These are phyloP conservation scores for Cephus runcator DNA, from an alignment of 2,888 invertebrate species.

Conservation along the genomic window DNA sequence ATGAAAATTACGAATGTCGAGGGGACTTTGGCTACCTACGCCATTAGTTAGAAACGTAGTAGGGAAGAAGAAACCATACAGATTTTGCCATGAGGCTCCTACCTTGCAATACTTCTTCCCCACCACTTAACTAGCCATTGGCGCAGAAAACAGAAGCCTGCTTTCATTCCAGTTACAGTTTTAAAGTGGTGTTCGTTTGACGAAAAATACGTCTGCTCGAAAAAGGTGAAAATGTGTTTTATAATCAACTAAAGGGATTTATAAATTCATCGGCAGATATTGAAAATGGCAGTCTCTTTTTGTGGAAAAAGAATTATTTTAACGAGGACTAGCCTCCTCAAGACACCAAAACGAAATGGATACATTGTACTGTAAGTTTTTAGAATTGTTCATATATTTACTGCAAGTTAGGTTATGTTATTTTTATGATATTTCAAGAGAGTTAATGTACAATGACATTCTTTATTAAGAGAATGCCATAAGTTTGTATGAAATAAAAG, in stretches of 20 bases:
- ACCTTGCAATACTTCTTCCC: background rate
- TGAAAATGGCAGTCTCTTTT: conserved; percentile 60
- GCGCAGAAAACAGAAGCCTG: background rate
- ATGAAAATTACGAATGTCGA: background rate
- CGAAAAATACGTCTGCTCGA: background rate
- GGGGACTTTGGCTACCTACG: background rate
- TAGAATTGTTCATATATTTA: background rate
- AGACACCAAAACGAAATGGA: conserved; percentile 68
- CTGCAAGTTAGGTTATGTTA: conserved; percentile 31
- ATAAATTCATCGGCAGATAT: background rate
- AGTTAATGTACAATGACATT: conserved; percentile 4
- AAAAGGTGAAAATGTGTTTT: background rate
- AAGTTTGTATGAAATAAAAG: conserved; percentile 2
- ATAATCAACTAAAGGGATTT: conserved; percentile 1
- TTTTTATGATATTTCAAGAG: background rate
- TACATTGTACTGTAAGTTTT: conserved; percentile 78
- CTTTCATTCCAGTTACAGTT: background rate
- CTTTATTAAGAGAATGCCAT: conserved; percentile 16
- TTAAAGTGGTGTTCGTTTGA: background rate
- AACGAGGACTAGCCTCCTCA: conserved; percentile 46
- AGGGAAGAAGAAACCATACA: background rate
- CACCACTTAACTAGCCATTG: background rate
- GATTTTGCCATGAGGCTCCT: background rate
- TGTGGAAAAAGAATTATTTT: conserved; percentile 56
- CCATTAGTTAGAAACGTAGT: background rate